Evolutionary conservation across 2,888 invertebrate species (phyloP), one percentile per base, ranked within the genome.

Genomic region (Molorchus minor): DNA sequence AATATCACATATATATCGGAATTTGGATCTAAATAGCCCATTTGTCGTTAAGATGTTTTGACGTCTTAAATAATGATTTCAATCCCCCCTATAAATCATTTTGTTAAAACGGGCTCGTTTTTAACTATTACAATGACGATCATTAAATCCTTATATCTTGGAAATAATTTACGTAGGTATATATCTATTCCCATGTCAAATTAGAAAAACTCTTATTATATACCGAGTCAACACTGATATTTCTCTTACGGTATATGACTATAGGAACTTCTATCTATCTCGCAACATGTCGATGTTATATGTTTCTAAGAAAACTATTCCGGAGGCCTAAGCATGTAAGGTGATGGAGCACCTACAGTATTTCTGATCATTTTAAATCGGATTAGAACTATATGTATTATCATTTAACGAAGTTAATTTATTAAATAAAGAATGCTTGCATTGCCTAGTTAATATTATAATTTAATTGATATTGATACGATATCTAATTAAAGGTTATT

Each of bases 11-110:
- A 61, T n/a, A n/a, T 64, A 61, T 65, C 63, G 56, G 25, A 38
- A 29, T 36, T 40, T 46, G 56, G 45, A 68, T 68, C 68, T 68
- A 66, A 68, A 66, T 66, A 58, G 63, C 46, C 64, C 54, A 66
- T 66, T 64, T 66, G 66, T 66, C 66, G 62, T n/a, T 62, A 41
- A 47, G 56, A 52, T 66, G 66, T 66, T 66, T 66, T 66, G 66
- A 66, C 66, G 56, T 62, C 16, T 53, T 55, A 56, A 62, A 64
- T 64, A 66, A 64, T 62, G 61, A 65, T 65, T 62, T 56, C 47
- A 40, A 43, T 53, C 44, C 58, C 33, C n/a, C 35, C 61, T 53
- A 66, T 66, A 62, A 66, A 66, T 66, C 66, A 66, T 66, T 57
- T 51, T 29, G 44, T 54, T 54, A 35, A 36, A 54, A 36, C 54